Evolutionary conservation across 2,113 vertebrate species (phyloP), one percentile per base, ranked within the genome.

Genomic region (Oceanites oceanicus): DNA sequence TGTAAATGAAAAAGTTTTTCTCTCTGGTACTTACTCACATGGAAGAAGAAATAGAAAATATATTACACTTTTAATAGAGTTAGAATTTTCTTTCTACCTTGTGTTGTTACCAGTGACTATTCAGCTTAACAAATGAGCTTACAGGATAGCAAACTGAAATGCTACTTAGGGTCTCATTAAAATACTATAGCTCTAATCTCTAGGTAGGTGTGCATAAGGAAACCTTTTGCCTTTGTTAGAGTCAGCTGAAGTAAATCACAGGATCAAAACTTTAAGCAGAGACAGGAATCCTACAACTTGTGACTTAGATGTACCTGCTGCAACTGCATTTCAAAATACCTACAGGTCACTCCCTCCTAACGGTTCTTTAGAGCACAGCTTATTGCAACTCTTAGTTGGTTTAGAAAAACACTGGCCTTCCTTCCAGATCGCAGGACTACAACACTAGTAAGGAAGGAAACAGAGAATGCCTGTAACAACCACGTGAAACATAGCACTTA

Each of bases 401-500:
- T 67, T 59, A 72, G 47, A 14, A 88, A 44, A 61, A 44, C 19
- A 12, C 14, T 56, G n/a, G 7, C 40, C 23, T 76, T 22, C 9
- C 40, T 40, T 40, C 38, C 36, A 49, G 25, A 44, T 62, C 59
- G 27, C 52, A 81, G 70, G 52, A 15, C n/a, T 72, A 29, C 15
- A 67, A 11, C 1, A 0, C 9, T 7, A 11, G 32, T 18, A 20
- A 47, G 44, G 62, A 29, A 81, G 42, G 47, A 67, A 86, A 34
- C 30, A 38, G 21, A 81, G 42, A 56, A 42, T 29, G 42, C 27
- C 38, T 78, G 1, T 38, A 55, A 27, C 38, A 62, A 38, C 38
- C 49, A 13, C 9, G 15, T 34, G 20, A 82, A 88, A 75, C 25
- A 45, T 34, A 45, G 19, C 0, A 0, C 40, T 40, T 45, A 3